Conservation (phyloP, 1,140 invertebrate species). For the Drosophila willistoni region DNA sequence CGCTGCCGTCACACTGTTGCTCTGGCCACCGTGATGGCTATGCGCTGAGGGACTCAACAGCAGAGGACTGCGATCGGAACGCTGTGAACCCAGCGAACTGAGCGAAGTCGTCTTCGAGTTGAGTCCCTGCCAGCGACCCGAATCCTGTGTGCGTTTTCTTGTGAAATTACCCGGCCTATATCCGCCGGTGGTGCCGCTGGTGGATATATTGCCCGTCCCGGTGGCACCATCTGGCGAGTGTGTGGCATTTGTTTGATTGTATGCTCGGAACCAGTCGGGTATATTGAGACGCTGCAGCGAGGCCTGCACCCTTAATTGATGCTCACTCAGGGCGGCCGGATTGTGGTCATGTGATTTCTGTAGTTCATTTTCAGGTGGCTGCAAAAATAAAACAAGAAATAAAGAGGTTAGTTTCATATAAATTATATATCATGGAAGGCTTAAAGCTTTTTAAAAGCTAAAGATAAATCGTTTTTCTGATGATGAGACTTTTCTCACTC, state of each 20-base stretch:
- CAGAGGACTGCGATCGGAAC: constrained; percentile 81
- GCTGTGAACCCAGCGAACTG: constrained; percentile 86
- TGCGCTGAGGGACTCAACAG: constrained; percentile 82
- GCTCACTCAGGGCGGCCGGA: constrained; percentile 90
- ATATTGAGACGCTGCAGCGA: constrained; percentile 96
- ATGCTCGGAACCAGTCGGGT: constrained; percentile 91
- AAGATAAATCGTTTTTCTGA: no score
- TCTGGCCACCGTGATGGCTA: constrained; percentile 82
- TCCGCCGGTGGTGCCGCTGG: constrained; percentile 27
- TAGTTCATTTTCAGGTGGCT: constrained; percentile 96
- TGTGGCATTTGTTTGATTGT: constrained; percentile 76
- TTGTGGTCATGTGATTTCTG: constrained; percentile 87
- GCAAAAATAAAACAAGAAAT: constrained; percentile 80
- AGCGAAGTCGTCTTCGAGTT: constrained; percentile 91
- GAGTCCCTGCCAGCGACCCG: constrained; percentile 88
- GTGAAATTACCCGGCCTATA: constrained; percentile 82
- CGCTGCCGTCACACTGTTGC: constrained; percentile 17
- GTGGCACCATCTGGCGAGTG: constrained; percentile 78
- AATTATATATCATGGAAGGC: no score
- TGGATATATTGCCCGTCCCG: background rate
- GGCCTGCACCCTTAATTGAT: constrained; percentile 95
- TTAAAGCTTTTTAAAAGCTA: no score
- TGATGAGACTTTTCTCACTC: no score
- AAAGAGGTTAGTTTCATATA: constrained; percentile 29
- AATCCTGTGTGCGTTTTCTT: constrained; percentile 88